Evolutionary conservation across 2,797 vertebrate species (phyloP).

Genomic region (Scarus forsteni): DNA sequence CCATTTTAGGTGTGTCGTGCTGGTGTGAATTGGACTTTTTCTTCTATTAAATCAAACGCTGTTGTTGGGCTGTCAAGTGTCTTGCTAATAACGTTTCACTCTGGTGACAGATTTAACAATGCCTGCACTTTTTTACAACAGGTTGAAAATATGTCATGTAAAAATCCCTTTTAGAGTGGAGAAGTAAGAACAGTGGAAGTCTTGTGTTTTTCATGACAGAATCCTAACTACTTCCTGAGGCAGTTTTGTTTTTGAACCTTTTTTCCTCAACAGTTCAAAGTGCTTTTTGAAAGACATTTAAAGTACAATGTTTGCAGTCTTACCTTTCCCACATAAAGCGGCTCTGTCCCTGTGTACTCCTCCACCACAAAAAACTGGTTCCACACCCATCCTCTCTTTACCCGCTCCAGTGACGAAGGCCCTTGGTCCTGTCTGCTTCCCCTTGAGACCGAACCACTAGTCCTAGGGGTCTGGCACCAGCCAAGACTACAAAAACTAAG

Average conservation of each 20-base stretch:
- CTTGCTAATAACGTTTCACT: neutral
- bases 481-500: slow-evolving; percentile 73
- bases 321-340: slow-evolving; percentile 99
- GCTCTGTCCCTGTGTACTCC: slow-evolving; percentile 98
- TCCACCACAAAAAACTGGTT: slow-evolving; percentile 99
- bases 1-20: no score
- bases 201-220: neutral
- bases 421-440: slow-evolving; percentile 68
- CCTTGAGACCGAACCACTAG: slow-evolving; percentile 71
- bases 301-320: slow-evolving; percentile 18
- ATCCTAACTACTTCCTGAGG: neutral
- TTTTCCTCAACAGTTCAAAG: neutral
- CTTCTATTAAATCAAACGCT: slow-evolving; percentile 17
- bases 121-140: slow-evolving; percentile 1
- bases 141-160: neutral
- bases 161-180: neutral
- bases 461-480: slow-evolving; percentile 77
- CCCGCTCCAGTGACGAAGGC: slow-evolving; percentile 85
- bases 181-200: neutral
- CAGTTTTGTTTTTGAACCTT: neutral
- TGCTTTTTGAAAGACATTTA: neutral
- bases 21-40: no score
- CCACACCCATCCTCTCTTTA: slow-evolving; percentile 99
- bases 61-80: no score
- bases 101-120: neutral